Evolutionary conservation across 2,113 vertebrate species (phyloP), one percentile per base, ranked within the genome.

Genomic region (Phylloscopus whistleri): DNA sequence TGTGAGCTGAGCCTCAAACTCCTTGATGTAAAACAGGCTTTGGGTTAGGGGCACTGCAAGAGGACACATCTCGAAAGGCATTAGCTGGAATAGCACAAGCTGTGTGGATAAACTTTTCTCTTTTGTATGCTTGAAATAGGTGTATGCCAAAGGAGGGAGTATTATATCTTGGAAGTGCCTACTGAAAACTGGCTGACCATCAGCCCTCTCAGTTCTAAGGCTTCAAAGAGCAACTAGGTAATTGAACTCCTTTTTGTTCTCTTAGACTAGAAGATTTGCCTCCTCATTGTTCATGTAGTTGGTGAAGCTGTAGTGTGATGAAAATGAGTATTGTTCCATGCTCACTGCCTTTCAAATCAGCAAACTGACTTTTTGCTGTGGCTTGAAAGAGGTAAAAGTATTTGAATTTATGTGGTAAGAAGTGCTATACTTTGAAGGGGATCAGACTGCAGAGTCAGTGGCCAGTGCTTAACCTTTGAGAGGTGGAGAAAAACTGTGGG

Each of bases 381-480:
- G 12, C 33, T 74, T 70, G 51, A 49, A 53, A 60, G 37, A 46
- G 22, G 20, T 37, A 53, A 53, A 31, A 58, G 27, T 9, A 11
- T 35, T 82, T 66, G 44, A 58, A 69, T 72, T 72, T 37, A 6
- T 2, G 0, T 22, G 22, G 7, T 43, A 74, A 33, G 35, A 60
- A 77, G 41, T 46, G 30, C 9, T 49, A 13, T 39, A 20, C 0
- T 1, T 56, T 0, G 0, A 64, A 78, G 10, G 9, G 6, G 23
- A n/a, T 70, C 35, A 48, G 53, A 19, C 21, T 79, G 10, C 21
- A 56, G 28, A 52, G 44, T 19, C n/a, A 75, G 11, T 12, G n/a
- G 11, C 18, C 14, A 24, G 5, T 13, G 14, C 53, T 77, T 48
- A 58, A 23, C 11, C 16, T 63, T 51, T 1, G 15, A 22, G 24